These are phyloP conservation scores for Dicentrarchus labrax DNA, from an alignment of 2,113 vertebrate species.

Conservation along the genomic window DNA sequence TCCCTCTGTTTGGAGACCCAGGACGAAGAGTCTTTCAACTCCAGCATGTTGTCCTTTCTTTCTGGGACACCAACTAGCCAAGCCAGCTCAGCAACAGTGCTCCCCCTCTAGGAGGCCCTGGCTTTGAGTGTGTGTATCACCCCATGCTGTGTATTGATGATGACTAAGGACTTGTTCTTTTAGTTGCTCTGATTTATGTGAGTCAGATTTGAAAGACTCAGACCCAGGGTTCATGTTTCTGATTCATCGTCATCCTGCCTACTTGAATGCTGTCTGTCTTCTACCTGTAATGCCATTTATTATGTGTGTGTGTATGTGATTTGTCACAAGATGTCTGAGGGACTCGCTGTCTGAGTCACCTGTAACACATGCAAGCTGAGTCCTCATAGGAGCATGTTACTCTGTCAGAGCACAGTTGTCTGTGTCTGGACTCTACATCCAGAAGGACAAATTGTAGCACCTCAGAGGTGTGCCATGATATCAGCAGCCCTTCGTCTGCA, in stretches of 20 bases:
- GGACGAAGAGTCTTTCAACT: slow-evolving; percentile 47
- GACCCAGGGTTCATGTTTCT: slow-evolving; percentile 17
- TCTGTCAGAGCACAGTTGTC: slow-evolving; percentile 1
- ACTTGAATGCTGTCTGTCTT: slow-evolving; percentile 49
- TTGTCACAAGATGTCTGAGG: slow-evolving; percentile 17
- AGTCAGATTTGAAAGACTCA: slow-evolving; percentile 29
- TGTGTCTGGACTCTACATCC: slow-evolving; percentile 51
- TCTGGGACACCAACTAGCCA: slow-evolving; percentile 30
- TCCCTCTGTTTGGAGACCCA: slow-evolving; percentile 53
- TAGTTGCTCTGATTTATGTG: slow-evolving; percentile 14
- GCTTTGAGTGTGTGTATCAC: slow-evolving; percentile 12
- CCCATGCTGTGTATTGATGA: slow-evolving; percentile 2
- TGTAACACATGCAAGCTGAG: slow-evolving; percentile 22
- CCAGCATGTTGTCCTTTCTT: slow-evolving; percentile 57
- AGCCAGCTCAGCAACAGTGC: slow-evolving; percentile 33
- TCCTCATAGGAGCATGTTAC: background rate
- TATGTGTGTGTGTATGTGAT: slow-evolving; percentile 15
- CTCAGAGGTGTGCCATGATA: slow-evolving; percentile 26
- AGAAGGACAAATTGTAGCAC: slow-evolving; percentile 20
- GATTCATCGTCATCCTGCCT: slow-evolving; percentile 56
- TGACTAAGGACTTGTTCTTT: slow-evolving; percentile 54
- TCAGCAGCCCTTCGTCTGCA: slow-evolving; percentile 3
- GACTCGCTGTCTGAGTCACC: slow-evolving; percentile 28
- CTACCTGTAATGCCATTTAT: slow-evolving; percentile 16
- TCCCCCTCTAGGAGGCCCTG: slow-evolving; percentile 11